Percentiles rank a stretch among this genome's conserved stretches.
phyloP scores from a whole-genome alignment of 2,113 vertebrate genomes.

The Lasiurus cinereus region DNA sequence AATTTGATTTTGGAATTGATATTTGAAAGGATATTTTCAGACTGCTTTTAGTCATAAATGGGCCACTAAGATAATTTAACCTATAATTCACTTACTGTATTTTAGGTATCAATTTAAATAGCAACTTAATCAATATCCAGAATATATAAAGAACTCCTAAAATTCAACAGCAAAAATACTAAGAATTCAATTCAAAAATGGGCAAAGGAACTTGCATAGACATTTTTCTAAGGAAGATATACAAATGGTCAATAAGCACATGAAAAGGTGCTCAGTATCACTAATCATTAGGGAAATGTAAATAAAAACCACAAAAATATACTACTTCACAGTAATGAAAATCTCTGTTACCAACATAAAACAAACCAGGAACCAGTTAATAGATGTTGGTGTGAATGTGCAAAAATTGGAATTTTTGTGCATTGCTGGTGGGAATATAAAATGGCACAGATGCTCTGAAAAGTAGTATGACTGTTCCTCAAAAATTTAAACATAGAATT shows the following conservation, averaged over 20 bases:
- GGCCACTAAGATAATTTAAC: neutral
- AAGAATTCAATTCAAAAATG: neutral
- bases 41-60: neutral
- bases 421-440: neutral
- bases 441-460: neutral
- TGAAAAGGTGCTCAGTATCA: neutral
- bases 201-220: neutral
- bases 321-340: neutral
- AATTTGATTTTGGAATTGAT: slow-evolving; percentile 31
- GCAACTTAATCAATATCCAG: neutral
- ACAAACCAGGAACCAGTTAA: neutral
- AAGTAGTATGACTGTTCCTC: neutral
- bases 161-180: neutral
- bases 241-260: neutral
- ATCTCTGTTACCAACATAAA: neutral
- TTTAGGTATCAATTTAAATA: neutral
- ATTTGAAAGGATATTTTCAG: slow-evolving; percentile 11
- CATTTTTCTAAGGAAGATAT: neutral
- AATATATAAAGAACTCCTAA: neutral
- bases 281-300: neutral
- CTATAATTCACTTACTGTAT: neutral
- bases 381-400: neutral
- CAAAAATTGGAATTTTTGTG: neutral
- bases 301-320: neutral
- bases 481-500: neutral